Evolutionary conservation across 1,140 invertebrate species (phyloP).

Genomic region (Protaetia brevitarsis): DNA sequence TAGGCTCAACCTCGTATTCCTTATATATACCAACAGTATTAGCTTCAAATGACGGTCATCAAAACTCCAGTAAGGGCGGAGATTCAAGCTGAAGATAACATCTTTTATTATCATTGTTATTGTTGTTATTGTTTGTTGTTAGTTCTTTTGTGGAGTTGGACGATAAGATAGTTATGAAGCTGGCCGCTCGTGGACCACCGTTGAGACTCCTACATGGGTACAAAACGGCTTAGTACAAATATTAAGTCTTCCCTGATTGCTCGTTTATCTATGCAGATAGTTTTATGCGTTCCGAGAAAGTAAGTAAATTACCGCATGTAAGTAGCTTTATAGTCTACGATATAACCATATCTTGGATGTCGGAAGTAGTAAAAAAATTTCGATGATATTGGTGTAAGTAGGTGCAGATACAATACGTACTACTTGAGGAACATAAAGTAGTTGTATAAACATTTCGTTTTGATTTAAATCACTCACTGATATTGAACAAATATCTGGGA

Average conservation of each 20-base stretch:
- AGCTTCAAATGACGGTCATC: constrained; percentile 8
- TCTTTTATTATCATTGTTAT: constrained; percentile 13
- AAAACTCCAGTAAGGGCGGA: constrained; percentile 7
- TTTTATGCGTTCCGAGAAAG: not conserved
- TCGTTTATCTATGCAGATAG: constrained; percentile 7
- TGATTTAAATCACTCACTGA: too few relatives aligned
- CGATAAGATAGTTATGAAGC: constrained; percentile 1
- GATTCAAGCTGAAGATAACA: not conserved
- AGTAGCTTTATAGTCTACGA: not conserved
- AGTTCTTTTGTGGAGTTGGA: not conserved
- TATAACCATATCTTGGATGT: too few relatives aligned
- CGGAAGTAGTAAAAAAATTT: too few relatives aligned
- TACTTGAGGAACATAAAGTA: too few relatives aligned
- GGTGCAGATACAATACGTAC: too few relatives aligned
- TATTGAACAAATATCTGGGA: too few relatives aligned
- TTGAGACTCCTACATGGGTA: not conserved
- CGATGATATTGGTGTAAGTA: too few relatives aligned
- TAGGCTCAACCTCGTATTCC: not conserved
- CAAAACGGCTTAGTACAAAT: not conserved
- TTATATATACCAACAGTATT: not conserved
- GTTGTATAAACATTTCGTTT: too few relatives aligned
- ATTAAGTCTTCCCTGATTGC: constrained; percentile 5
- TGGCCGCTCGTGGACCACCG: not conserved
- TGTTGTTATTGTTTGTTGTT: constrained; percentile 17
- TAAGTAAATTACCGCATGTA: not conserved